Conservation (phyloP, 2,888 invertebrate species). For the Amphipoea oculea region DNA sequence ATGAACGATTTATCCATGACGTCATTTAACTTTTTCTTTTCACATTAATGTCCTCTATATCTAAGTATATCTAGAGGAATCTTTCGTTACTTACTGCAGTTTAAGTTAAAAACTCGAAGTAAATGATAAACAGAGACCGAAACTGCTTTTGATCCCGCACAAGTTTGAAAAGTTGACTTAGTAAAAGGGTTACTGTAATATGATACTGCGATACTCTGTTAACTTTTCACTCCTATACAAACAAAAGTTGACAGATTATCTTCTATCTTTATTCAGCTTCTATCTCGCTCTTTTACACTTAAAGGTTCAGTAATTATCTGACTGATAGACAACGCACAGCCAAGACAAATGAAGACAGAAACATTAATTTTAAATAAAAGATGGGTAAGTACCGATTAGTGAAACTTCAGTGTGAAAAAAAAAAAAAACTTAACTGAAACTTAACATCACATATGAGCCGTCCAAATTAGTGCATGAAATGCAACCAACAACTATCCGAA, state of each 20-base stretch:
- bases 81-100: slow-evolving; percentile 19
- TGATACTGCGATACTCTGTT: slow-evolving; percentile 23
- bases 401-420: not conserved
- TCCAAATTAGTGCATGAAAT: not conserved
- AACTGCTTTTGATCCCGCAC: slow-evolving; percentile 45
- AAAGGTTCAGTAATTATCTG: not conserved
- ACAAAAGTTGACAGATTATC: slow-evolving; percentile 8
- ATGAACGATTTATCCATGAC: not conserved
- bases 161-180: slow-evolving; percentile 38
- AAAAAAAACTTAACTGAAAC: not conserved
- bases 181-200: slow-evolving; percentile 29
- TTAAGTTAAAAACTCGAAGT: slow-evolving; percentile 37
- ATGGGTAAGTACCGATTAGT: not conserved
- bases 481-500: not conserved
- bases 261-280: not conserved
- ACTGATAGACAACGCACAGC: not conserved
- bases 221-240: slow-evolving; percentile 11
- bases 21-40: not conserved
- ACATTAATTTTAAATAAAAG: not conserved
- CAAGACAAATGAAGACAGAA: not conserved
- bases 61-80: not conserved
- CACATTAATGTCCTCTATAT: not conserved
- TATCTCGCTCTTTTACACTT: not conserved
- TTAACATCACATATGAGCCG: not conserved
- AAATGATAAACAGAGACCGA: slow-evolving; percentile 20